A percentile compares a stretch with the other conserved stretches of the same genome.
Conservation (phyloP, 2,113 vertebrate genomes). For the Stegostoma tigrinum region DNA sequence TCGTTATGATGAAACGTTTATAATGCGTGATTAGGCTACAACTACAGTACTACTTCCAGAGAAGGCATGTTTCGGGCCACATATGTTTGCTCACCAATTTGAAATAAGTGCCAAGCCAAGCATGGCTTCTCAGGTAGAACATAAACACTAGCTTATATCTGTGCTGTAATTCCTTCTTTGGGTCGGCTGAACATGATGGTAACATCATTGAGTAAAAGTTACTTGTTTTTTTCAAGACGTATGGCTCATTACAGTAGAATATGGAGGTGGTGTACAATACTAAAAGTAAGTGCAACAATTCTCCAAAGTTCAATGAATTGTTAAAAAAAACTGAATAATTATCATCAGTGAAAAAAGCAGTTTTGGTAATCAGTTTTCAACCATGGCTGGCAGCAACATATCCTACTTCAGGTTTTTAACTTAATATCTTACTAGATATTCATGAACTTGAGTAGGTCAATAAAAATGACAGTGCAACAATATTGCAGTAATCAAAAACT, state of each 20-base stretch:
- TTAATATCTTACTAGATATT: not conserved
- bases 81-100: too few species aligned
- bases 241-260: not conserved
- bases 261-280: not conserved
- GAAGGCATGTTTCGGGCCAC: too few species aligned
- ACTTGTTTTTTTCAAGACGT: not conserved
- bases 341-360: not conserved
- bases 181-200: not conserved
- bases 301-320: not conserved
- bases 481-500: not conserved
- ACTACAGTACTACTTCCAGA: too few species aligned
- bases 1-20: too few species aligned
- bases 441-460: not conserved
- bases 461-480: not conserved
- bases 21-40: too few species aligned
- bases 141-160: not conserved
- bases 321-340: not conserved
- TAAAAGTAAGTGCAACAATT: not conserved
- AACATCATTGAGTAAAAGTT: not conserved
- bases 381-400: not conserved
- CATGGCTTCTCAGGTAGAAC: not conserved
- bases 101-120: not conserved
- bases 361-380: not conserved
- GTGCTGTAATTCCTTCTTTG: not conserved
- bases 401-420: not conserved